phyloP scores from a whole-genome alignment of 2,113 vertebrate species.

The Eira barbara region DNA sequence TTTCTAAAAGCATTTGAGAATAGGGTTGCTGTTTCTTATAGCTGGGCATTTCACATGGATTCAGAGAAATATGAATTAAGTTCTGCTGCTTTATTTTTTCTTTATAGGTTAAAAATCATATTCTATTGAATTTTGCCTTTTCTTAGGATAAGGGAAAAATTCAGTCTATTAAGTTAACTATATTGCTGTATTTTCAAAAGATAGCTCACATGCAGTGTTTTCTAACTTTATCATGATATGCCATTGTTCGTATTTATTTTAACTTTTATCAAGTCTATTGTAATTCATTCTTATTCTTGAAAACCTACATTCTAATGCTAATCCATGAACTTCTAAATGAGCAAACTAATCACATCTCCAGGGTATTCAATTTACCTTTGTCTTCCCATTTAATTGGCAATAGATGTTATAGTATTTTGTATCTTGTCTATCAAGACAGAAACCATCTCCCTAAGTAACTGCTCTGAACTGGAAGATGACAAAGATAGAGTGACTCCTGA shows the following conservation, averaged over 20 bases:
- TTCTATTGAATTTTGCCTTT: neutral
- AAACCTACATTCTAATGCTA: neutral
- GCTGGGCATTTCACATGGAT: neutral
- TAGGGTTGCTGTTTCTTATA: neutral
- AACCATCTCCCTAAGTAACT: neutral
- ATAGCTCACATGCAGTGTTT: neutral
- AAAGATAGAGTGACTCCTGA: neutral
- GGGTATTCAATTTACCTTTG: constrained; percentile 30
- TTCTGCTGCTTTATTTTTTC: neutral
- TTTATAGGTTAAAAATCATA: neutral
- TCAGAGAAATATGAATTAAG: neutral
- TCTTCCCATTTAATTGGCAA: neutral
- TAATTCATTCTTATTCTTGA: neutral
- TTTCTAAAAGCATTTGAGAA: neutral
- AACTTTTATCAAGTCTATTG: neutral
- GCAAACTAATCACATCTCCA: neutral
- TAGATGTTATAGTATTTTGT: neutral
- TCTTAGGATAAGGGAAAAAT: neutral
- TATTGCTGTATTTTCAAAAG: neutral
- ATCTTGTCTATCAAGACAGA: constrained; percentile 28
- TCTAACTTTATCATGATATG: neutral
- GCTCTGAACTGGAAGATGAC: neutral
- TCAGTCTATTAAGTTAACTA: neutral
- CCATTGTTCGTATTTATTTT: neutral
- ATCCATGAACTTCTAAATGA: neutral